Base-by-base conservation (phyloP, 2,113 vertebrate species). In the Drymodes brunneopygia region DNA sequence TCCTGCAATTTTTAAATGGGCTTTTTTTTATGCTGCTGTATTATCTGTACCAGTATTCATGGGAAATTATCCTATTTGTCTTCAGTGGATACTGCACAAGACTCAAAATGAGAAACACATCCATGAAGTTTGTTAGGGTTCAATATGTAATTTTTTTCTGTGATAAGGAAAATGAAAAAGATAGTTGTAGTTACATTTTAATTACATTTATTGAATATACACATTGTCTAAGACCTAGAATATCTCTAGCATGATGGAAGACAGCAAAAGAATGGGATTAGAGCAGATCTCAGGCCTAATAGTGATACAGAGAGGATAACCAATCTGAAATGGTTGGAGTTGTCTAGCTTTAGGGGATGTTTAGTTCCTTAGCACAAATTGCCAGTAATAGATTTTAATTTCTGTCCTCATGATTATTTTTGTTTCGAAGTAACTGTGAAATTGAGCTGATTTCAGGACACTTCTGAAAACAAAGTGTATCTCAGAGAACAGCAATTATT, bases 371-470 rank as follows among this genome's bases (percentile, higher is more conserved):
- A 90, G 70, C 64, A 69, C 45, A 96, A 95, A 94, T 90, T 88
- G 65, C 72, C 64, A 66, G 57, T 90, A 95, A 97, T 87, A 90
- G 64, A 91, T 95, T 97, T 94, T 95, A 95, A 97, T 97, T 95
- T 96, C 91, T 94, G 0, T 91, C 93, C 82, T 78, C 45, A 62
- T 93, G 94, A 96, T 94, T 94, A 94, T 96, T 97, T 97, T 95
- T 96, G 81, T 97, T 95, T 94, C 2, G 1, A 62, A 92, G 73
- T 93, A 95, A 86, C 90, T 97, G 92, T 94, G 97, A 95, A 97
- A 97, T 96, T 95, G 92, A 97, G 87, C 86, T 86, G 69, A 65
- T 96, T 95, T 60, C 89, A 83, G 95, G 97, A 96, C 94, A 97
- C 81, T 96, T 90, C 87, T 29, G 24, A 88, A 96, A 97, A 89